Base-by-base conservation (phyloP, 2,113 vertebrate species). In the Hemiprocne comata region DNA sequence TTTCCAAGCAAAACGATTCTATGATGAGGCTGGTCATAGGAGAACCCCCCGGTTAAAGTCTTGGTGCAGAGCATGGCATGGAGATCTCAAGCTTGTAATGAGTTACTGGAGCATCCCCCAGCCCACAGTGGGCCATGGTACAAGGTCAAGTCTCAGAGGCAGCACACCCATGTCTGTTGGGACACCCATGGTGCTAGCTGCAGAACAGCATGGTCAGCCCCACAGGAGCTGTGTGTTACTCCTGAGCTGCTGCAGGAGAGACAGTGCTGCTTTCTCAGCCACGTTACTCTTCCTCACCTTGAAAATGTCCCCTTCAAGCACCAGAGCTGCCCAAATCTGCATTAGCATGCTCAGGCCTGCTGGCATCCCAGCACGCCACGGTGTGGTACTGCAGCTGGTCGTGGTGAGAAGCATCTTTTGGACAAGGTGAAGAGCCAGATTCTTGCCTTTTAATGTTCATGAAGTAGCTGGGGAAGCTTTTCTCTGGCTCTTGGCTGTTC, bases 301-400 rank as follows among this genome's bases (percentile, higher is more conserved):
- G 75, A 88, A 74, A 95, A 85, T 7, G 48, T 90, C 64, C 64
- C 53, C 1, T 2, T 44, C 57, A 72, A 75, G 61, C 57, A 38
- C 29, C 0, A 1, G 29, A 24, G 36, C 24, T 88, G 29, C 34
- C 55, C 72, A 90, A 42, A 74, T 48, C 44, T 90, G 38, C 48
- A 57, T 19, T 11, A 60, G 38, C n/a, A 31, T 3, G 11, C 58
- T 74, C 21, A 72, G 84, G 11, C 85, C 55, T 90, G 82, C 85
- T 0, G 0, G n/a, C 55, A 64, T 94, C 24, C 44, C 92, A 84
- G 82, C 90, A 74, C 0, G 6, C 29, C 6, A 6, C 0, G 0
- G 38, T 23, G 46, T 51, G 54, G 23, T 55, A 21, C 0, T 1
- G 75, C 85, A 93, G 90, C 85, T 92, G 93, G 90, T 94, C 10